Evolutionary conservation across 1,140 invertebrate genomes (phyloP).

Genomic region (Melitaea cinxia): DNA sequence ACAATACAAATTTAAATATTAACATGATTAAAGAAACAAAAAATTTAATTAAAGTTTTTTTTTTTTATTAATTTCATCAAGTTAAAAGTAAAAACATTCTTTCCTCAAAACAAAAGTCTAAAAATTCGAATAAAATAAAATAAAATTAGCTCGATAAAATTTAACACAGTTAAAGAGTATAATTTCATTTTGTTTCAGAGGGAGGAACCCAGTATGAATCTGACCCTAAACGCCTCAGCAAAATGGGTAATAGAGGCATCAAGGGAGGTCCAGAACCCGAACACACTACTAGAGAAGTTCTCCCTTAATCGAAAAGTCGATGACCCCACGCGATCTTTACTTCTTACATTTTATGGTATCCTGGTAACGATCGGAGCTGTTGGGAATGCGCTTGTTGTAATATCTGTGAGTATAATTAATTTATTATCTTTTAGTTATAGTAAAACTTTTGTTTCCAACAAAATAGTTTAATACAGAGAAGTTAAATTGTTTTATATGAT

Average conservation of each 20-base stretch:
- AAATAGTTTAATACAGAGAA: too few species aligned
- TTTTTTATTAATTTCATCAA: too few species aligned
- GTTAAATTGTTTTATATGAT: too few species aligned
- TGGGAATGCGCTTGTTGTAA: slow-evolving; percentile 91
- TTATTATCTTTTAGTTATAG: neutral
- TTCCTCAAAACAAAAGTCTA: too few species aligned
- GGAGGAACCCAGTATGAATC: slow-evolving; percentile 62
- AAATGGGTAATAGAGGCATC: slow-evolving; percentile 75
- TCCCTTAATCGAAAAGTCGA: slow-evolving; percentile 86
- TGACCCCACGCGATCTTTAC: slow-evolving; percentile 83
- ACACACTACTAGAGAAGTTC: slow-evolving; percentile 82
- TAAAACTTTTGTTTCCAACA: too few species aligned
- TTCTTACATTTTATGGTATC: slow-evolving; percentile 87
- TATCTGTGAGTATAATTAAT: slow-evolving; percentile 82
- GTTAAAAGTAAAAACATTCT: too few species aligned
- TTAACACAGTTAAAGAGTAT: neutral
- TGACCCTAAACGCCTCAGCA: slow-evolving; percentile 65
- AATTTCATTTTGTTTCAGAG: slow-evolving; percentile 57
- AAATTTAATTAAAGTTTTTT: too few species aligned
- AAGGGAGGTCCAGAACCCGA: slow-evolving; percentile 75
- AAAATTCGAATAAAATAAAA: neutral
- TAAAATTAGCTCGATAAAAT: neutral
- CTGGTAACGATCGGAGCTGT: slow-evolving; percentile 89
- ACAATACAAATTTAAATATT: too few species aligned
- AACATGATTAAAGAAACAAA: too few species aligned